A percentile compares a stretch with the other conserved stretches of the same genome.
These are phyloP conservation scores for Fundulus diaphanus DNA, from an alignment of 2,797 vertebrate genomes.

Conservation along the genomic window DNA sequence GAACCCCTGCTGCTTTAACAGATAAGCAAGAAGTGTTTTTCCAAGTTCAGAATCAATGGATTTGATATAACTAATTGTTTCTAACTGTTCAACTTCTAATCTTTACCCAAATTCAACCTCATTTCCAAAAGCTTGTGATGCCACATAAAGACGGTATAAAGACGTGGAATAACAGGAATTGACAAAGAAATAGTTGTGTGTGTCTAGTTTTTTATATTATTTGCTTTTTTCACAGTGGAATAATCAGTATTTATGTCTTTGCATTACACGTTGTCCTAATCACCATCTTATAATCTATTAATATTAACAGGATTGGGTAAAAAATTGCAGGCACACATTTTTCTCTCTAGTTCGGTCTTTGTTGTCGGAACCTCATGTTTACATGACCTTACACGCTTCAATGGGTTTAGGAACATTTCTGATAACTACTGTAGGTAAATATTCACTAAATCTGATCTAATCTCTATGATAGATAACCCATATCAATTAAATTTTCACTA, in stretches of 20 bases:
- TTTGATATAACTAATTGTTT: not conserved
- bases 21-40: not conserved
- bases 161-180: not conserved
- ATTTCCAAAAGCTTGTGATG: not conserved
- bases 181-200: not conserved
- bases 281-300: not conserved
- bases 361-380: not conserved
- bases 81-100: not conserved
- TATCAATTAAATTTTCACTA: not conserved
- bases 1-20: not conserved
- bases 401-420: not conserved
- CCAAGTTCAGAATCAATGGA: not conserved
- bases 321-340: not conserved
- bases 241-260: not conserved
- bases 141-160: not conserved
- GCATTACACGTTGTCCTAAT: not conserved
- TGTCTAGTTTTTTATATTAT: not conserved
- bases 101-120: not conserved
- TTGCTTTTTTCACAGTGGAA: not conserved
- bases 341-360: not conserved
- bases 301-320: not conserved
- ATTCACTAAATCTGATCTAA: not conserved
- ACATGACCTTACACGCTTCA: not conserved
- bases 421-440: not conserved
- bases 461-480: not conserved